Percentiles rank a stretch among this genome's conserved stretches.
These are phyloP conservation scores for Watsonalla binaria DNA, from an alignment of 2,888 invertebrate species.

Conservation along the genomic window DNA sequence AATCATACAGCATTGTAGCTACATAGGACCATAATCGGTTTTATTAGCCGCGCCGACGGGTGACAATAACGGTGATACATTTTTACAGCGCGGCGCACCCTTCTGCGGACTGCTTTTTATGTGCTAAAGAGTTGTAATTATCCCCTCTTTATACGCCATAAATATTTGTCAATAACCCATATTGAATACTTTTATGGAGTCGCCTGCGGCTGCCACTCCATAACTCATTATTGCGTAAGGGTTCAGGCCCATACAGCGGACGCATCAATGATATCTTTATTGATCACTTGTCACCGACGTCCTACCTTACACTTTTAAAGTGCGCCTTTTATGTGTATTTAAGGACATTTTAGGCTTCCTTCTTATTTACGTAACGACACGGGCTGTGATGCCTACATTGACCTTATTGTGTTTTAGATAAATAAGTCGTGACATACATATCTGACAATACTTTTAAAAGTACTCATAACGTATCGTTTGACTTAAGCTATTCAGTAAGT, in stretches of 20 bases:
- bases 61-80: slow-evolving; percentile 66
- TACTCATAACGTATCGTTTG: too few species aligned
- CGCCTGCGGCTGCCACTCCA: slow-evolving; percentile 65
- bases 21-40: slow-evolving; percentile 10
- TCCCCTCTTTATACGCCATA: slow-evolving; percentile 76
- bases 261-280: slow-evolving; percentile 48
- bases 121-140: slow-evolving; percentile 78
- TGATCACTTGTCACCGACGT: slow-evolving; percentile 10
- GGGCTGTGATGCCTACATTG: background rate
- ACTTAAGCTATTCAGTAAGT: too few species aligned
- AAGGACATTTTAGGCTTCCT: background rate
- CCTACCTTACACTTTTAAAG: background rate
- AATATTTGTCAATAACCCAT: slow-evolving; percentile 77
- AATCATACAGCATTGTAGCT: background rate
- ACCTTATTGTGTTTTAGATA: too few species aligned
- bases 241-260: slow-evolving; percentile 47
- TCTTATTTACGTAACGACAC: background rate
- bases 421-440: too few species aligned
- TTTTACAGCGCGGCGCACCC: slow-evolving; percentile 67
- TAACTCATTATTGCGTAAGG: slow-evolving; percentile 68
- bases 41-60: slow-evolving; percentile 40
- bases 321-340: background rate
- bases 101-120: slow-evolving; percentile 66
- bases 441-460: too few species aligned
- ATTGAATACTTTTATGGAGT: slow-evolving; percentile 73